phyloP scores from a whole-genome alignment of 2,797 vertebrate genomes.

The Okamejei kenojei region DNA sequence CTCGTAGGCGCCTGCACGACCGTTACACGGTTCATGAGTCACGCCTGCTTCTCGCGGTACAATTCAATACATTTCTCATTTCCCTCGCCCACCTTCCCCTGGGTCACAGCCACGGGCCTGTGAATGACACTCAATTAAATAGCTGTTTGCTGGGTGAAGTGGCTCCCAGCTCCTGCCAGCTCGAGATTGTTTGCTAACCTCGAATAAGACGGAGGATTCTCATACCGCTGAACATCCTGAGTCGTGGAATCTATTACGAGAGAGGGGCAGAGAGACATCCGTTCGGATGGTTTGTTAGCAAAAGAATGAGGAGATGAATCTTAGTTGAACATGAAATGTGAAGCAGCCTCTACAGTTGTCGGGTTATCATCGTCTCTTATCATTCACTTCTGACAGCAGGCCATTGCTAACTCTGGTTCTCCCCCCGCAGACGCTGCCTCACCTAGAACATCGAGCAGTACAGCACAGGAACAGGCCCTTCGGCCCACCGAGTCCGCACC shows the following conservation, averaged over 20 bases:
- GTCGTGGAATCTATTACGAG: not conserved
- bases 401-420: no score
- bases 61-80: not conserved
- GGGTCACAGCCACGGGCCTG: not conserved
- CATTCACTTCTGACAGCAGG: no score
- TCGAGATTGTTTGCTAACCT: not conserved
- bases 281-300: not conserved
- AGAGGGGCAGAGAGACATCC: not conserved
- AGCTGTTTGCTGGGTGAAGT: not conserved
- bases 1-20: not conserved
- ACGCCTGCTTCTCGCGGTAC: not conserved
- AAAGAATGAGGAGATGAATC: not conserved
- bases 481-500: no score
- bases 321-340: not conserved
- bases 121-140: not conserved
- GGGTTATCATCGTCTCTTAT: no score
- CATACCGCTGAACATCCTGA: not conserved
- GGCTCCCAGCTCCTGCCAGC: not conserved
- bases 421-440: no score
- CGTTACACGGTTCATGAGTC: not conserved
- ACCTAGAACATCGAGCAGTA: no score
- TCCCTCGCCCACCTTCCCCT: not conserved
- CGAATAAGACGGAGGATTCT: not conserved
- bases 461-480: no score
- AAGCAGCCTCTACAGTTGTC: no score